A percentile compares a stretch with the other conserved stretches of the same genome.
These are phyloP conservation scores for Oncorhynchus mykiss DNA, from an alignment of 2,113 vertebrate genomes.

Conservation along the genomic window DNA sequence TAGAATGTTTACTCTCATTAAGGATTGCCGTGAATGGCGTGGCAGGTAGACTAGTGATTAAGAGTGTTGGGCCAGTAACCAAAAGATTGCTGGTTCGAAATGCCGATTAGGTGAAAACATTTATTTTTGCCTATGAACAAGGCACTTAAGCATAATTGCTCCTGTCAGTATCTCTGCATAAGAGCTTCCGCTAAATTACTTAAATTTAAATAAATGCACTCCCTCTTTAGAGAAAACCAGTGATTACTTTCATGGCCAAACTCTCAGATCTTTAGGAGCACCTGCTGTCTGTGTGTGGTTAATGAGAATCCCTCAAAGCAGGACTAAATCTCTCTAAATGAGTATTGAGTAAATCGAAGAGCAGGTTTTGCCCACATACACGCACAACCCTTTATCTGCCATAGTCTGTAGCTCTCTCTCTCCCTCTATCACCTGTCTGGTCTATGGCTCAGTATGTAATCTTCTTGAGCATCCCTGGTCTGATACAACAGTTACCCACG, in stretches of 20 bases:
- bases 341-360: conserved; percentile 39
- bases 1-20: no score
- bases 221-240: background rate
- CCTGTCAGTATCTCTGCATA: no score
- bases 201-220: background rate
- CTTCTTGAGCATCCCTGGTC: background rate
- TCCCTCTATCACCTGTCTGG: background rate
- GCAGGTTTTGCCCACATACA: conserved; percentile 16
- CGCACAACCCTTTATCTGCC: background rate
- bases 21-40: no score
- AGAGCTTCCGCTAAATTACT: no score
- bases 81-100: no score
- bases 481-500: background rate
- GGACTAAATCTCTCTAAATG: conserved; percentile 52
- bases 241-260: background rate
- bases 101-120: no score
- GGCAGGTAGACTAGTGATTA: no score
- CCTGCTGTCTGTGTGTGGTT: conserved; percentile 13
- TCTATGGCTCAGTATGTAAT: background rate
- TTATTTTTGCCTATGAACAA: no score
- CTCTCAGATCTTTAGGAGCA: background rate
- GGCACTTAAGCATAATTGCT: no score
- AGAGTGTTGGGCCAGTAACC: no score
- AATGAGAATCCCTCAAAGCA: conserved; percentile 25
- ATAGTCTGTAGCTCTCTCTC: background rate